Percentiles rank a stretch among this genome's conserved stretches.
Evolutionary conservation across 2,888 invertebrate genomes (phyloP).

Genomic region (Carcina quercana): DNA sequence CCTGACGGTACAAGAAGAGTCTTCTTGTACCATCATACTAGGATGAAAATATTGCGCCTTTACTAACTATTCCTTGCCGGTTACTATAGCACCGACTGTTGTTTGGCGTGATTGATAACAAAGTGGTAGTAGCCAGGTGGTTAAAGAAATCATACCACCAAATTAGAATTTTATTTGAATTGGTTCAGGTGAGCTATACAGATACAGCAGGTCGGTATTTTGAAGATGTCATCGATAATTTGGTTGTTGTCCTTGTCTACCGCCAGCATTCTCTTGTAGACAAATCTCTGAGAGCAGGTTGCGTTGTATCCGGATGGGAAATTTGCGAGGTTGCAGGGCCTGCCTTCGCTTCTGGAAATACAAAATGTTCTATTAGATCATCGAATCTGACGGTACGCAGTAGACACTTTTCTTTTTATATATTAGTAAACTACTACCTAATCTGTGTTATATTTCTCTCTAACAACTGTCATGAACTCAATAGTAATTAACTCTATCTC

Average conservation of each 20-base stretch:
- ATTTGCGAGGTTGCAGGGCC: conserved; percentile 59
- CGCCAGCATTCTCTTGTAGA: conserved; percentile 68
- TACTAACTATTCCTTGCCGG: too few relatives aligned
- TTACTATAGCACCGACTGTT: too few relatives aligned
- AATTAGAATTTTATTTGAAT: too few relatives aligned
- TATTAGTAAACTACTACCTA: conserved; percentile 1
- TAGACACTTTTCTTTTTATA: neutral
- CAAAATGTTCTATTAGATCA: conserved; percentile 7
- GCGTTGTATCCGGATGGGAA: conserved; percentile 64
- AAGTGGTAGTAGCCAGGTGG: too few relatives aligned
- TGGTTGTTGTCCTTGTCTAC: conserved; percentile 53
- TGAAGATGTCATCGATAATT: conserved; percentile 50
- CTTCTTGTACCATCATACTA: too few relatives aligned
- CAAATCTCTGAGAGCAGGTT: conserved; percentile 75
- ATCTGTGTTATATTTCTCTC: too few relatives aligned
- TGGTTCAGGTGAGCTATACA: conserved; percentile 62
- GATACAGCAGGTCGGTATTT: conserved; percentile 84
- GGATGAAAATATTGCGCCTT: too few relatives aligned
- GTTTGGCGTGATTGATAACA: too few relatives aligned
- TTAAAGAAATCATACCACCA: too few relatives aligned
- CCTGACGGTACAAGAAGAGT: too few relatives aligned
- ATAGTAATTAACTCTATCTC: too few relatives aligned
- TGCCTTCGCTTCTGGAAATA: conserved; percentile 45
- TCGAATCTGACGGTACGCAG: neutral
- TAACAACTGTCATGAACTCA: too few relatives aligned